Base-by-base conservation (phyloP, 1,140 invertebrate genomes). In the Cotesia glomerata region DNA sequence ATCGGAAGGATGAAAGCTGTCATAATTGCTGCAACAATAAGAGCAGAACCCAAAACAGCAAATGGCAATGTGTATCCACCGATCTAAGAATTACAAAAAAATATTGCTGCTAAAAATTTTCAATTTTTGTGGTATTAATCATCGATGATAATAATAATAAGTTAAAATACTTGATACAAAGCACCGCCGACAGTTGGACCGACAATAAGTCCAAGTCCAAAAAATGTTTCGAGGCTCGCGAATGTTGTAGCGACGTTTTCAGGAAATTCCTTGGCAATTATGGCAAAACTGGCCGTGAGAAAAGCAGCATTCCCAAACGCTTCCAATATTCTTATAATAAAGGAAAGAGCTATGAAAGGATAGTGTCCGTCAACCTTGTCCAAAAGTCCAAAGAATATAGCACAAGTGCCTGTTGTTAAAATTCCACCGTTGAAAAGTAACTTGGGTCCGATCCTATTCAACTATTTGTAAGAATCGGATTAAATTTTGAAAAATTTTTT, bases 201-300 rank as follows among this genome's bases (percentile, higher is more conserved):
- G 4, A 94, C 92, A 65, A 96, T 96, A 14, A 95, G 89, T 0
- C 96, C 96, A 0, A 97, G 82, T 0, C 95, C 96, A 81, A 95
- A 96, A 82, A 95, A 97, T 1, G 95, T 96, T 85, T 98, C 96
- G 73, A 97, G 83, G 88, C 91, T 93, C 86, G 96, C 95, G 88
- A 98, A 96, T 75, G 95, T 95, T 0, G 94, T 95, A 0, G 95
- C 94, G 0, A 98, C 93, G 79, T 95, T 93, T 68, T 95, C 89
- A 0, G 96, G 95, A 88, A 98, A 98, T 86, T 97, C 94, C 83
- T 93, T 93, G n/a, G 96, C 95, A 59, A 97, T 95, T 65, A 98
- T 96, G 0, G 96, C 95, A 86, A 97, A 98, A 76, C 93, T 93
- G 0, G 96, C 95, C 2, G 96, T 98, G 2, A 97, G 88, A 86